Percentiles rank a stretch among this genome's conserved stretches.
phyloP scores from a whole-genome alignment of 2,888 invertebrate species.

The Megalurothrips usitatus region DNA sequence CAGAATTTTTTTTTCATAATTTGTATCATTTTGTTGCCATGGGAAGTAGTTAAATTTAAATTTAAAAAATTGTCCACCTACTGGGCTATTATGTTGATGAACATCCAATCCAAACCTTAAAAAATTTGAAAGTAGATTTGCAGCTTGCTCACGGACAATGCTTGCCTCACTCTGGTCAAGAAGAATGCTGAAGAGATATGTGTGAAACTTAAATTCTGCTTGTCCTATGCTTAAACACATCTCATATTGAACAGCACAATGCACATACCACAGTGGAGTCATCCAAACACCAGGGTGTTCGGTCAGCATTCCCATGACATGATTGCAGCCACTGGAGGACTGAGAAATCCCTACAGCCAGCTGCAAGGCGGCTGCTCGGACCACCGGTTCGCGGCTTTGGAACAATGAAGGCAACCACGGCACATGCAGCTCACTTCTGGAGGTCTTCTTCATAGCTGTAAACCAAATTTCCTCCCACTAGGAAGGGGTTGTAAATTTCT shows the following conservation, averaged over 20 bases:
- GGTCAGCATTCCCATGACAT: conserved; percentile 30
- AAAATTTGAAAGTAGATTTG: conserved; percentile 51
- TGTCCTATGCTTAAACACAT: conserved; percentile 40
- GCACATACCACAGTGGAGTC: conserved; percentile 35
- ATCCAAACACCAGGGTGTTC: conserved; percentile 34
- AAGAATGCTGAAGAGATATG: conserved; percentile 40
- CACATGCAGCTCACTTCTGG: conserved; percentile 40
- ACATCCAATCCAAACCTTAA: background rate
- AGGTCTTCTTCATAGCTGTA: conserved; percentile 38
- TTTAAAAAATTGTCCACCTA: background rate
- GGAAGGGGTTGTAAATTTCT: conserved; percentile 43
- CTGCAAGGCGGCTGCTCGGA: conserved; percentile 53
- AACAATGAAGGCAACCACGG: conserved; percentile 50
- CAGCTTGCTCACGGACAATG: conserved; percentile 54
- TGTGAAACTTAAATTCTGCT: background rate
- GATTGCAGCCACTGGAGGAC: conserved; percentile 33
- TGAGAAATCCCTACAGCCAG: conserved; percentile 48
- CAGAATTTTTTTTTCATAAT: background rate
- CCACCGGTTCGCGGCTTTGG: conserved; percentile 51
- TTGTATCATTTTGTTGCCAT: background rate
- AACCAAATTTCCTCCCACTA: conserved; percentile 39
- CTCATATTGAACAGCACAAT: conserved; percentile 48
- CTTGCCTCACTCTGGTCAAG: conserved; percentile 51
- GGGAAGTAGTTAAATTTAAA: background rate
- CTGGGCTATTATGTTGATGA: background rate